These are phyloP conservation scores for Timema cristinae DNA, from an alignment of 2,888 invertebrate genomes.

Conservation along the genomic window DNA sequence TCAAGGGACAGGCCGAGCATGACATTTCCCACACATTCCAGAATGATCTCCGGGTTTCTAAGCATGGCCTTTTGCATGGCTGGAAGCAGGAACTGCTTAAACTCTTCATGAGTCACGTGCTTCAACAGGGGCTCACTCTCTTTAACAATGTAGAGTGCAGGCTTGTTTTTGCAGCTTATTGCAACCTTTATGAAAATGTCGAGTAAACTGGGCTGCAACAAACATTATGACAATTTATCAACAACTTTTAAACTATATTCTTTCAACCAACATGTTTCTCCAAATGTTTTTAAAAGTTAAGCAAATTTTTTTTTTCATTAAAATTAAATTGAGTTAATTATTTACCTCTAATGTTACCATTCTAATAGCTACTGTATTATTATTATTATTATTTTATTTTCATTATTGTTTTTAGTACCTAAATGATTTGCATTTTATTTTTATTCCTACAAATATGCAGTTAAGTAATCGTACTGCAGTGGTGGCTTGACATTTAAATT, in stretches of 20 bases:
- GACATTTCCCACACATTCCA: slow-evolving; percentile 75
- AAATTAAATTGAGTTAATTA: no score
- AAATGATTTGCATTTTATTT: no score
- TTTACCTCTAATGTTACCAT: no score
- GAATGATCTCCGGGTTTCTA: slow-evolving; percentile 87
- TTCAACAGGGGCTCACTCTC: slow-evolving; percentile 64
- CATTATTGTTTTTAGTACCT: no score
- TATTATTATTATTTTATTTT: no score
- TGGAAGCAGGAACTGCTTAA: slow-evolving; percentile 71
- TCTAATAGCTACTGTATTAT: no score
- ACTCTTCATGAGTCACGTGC: slow-evolving; percentile 60
- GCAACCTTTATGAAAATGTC: slow-evolving; percentile 72
- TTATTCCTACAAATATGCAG: no score
- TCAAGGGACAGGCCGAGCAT: slow-evolving; percentile 67
- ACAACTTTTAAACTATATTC: background rate
- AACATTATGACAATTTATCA: slow-evolving; percentile 20
- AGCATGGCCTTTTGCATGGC: slow-evolving; percentile 88
- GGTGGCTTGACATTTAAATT: no score
- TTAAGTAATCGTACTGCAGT: no score
- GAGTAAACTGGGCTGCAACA: slow-evolving; percentile 56
- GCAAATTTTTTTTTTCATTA: no score
- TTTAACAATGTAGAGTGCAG: slow-evolving; percentile 62
- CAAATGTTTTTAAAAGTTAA: background rate
- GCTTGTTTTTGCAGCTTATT: slow-evolving; percentile 72
- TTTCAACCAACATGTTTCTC: no score